Conservation (phyloP, 2,797 vertebrate species). For the Argentina silus region DNA sequence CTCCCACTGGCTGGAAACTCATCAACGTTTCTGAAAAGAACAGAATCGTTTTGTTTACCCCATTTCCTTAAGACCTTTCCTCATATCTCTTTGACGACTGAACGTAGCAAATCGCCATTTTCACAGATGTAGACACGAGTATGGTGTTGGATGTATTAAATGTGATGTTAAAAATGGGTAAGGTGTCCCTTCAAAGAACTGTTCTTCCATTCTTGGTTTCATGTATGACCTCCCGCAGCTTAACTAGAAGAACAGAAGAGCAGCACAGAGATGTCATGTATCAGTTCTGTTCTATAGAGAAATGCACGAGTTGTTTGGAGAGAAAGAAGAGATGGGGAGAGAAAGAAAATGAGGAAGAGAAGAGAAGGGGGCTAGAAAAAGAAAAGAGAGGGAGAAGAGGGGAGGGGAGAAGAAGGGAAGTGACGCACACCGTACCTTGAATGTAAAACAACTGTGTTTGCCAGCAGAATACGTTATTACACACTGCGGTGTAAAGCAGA, state of each 20-base stretch:
- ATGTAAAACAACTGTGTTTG: constrained; percentile 55
- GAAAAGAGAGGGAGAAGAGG: constrained; percentile 11
- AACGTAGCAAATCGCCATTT: too few species aligned
- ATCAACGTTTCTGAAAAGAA: too few species aligned
- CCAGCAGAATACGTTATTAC: constrained; percentile 58
- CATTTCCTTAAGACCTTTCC: too few species aligned
- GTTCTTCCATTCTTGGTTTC: too few species aligned
- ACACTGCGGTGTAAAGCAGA: constrained; percentile 29
- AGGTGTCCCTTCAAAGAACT: too few species aligned
- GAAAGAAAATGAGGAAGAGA: constrained; percentile 3
- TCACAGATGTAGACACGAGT: too few species aligned
- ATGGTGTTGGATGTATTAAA: too few species aligned
- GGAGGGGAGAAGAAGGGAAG: constrained; percentile 4
- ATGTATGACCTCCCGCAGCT: too few species aligned
- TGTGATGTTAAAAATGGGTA: too few species aligned
- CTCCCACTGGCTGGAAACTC: too few species aligned
- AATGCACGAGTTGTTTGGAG: constrained; percentile 2
- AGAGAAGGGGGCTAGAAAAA: constrained; percentile 19
- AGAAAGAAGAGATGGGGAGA: constrained; percentile 7
- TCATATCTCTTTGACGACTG: too few species aligned
- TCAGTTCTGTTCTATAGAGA: constrained; percentile 8
- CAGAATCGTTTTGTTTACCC: too few species aligned
- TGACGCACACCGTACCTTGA: constrained; percentile 40
- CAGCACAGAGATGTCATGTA: not conserved
- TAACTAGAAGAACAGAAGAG: not conserved